A percentile compares a stretch with the other conserved stretches of the same genome.
Evolutionary conservation across 2,797 vertebrate genomes (phyloP).

Genomic region (Hippopotamyrus pictus): DNA sequence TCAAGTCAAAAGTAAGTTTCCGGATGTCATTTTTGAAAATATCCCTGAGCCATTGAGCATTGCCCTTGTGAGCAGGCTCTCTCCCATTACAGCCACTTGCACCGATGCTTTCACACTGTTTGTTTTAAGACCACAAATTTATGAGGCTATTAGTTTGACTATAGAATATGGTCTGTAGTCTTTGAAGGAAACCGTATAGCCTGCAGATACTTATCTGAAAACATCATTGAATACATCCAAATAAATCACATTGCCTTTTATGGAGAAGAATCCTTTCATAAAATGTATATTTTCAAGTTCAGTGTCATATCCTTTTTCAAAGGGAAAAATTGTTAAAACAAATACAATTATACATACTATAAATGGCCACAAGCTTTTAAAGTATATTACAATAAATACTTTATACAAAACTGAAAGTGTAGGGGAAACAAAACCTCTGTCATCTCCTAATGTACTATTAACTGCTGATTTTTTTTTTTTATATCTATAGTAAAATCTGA

Average conservation of each 20-base stretch:
- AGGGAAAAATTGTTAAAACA: neutral
- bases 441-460: neutral
- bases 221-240: neutral
- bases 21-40: neutral
- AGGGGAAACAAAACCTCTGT: neutral
- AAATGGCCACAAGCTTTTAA: neutral
- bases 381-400: neutral
- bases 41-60: neutral
- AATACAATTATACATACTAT: neutral
- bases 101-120: neutral
- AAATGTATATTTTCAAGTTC: conserved; percentile 1
- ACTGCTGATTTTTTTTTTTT: neutral
- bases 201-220: neutral
- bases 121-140: neutral
- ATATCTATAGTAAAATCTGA: neutral
- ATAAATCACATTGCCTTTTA: neutral
- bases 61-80: neutral
- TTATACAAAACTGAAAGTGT: neutral
- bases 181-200: neutral
- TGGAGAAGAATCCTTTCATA: neutral
- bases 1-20: neutral
- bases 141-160: neutral
- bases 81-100: neutral
- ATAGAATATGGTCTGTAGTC: neutral
- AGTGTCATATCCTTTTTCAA: neutral